Evolutionary conservation across 2,113 vertebrate species (phyloP), one percentile per base, ranked within the genome.

Genomic region (Arenaria interpres): DNA sequence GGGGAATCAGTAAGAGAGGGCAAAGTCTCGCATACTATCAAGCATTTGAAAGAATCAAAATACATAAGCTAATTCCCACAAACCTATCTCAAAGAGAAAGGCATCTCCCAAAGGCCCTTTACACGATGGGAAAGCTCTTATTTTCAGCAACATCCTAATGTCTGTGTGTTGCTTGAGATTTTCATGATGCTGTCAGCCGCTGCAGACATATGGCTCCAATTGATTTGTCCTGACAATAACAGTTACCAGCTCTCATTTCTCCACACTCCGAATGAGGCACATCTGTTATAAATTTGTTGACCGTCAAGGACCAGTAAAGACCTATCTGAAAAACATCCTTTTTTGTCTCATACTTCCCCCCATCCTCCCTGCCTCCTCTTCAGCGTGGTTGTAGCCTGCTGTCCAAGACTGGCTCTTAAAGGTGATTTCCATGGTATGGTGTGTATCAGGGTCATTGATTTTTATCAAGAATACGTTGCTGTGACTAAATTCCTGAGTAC

Each of bases 231-330:
- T 97, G 96, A 89, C 94, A 92, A 87, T 90, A 91, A 95, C 93
- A 85, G 90, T 96, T 95, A 97, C 96, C 96, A 97, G 97, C 97
- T 77, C 93, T 96, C 97, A 96, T 96, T 94, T 97, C 97, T 97
- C 93, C 93, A 87, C 95, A 75, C 96, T 98, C 97, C 91, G 97
- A 98, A 96, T 93, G 97, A 97, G 97, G 93, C 97, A 97, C 98
- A 98, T 98, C 98, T 98, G 98, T 97, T 98, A 97, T 87, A 96
- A 96, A 98, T 95, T 97, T 96, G 60, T 54, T 98, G 98, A 98
- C 98, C 98, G 98, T 99, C 98, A 98, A 98, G 98, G 96, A 95
- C 97, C 84, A 96, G 83, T 96, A 95, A 96, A 98, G 95, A 96
- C 92, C 92, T 95, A 90, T 96, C 78, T 85, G 86, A 81, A 96